These are phyloP conservation scores for Ascidia mentula DNA, from an alignment of 23 tunicate genomes.

Conservation along the genomic window DNA sequence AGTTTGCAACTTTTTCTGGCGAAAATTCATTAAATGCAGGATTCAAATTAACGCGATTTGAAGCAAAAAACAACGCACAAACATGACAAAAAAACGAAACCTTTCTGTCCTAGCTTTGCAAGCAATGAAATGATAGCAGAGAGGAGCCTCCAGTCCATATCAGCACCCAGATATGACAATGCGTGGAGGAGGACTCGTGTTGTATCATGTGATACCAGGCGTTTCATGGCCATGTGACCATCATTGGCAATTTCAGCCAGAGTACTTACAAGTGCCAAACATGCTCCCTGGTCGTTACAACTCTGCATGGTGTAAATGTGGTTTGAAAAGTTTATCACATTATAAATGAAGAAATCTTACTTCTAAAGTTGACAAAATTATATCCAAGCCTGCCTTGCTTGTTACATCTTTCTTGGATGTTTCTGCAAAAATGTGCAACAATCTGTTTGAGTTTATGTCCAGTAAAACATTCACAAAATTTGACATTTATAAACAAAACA, in stretches of 20 bases:
- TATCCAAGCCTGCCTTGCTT: constrained; percentile 71
- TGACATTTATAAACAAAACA: no score
- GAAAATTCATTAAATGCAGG: no score
- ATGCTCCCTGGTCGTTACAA: constrained; percentile 70
- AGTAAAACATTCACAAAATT: no score
- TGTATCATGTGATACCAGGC: constrained; percentile 67
- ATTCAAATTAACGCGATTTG: background rate
- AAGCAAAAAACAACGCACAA: background rate
- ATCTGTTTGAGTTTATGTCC: no score
- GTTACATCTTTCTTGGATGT: constrained; percentile 64
- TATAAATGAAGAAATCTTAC: constrained; percentile 13
- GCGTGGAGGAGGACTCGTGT: constrained; percentile 72
- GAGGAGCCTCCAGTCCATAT: constrained; percentile 60
- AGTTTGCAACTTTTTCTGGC: no score
- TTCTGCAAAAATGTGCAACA: constrained; percentile 72
- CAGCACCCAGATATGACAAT: constrained; percentile 60
- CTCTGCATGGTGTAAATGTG: constrained; percentile 29
- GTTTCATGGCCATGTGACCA: constrained; percentile 56
- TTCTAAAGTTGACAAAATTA: constrained; percentile 63
- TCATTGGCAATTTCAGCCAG: constrained; percentile 66
- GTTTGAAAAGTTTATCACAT: background rate
- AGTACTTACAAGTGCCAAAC: constrained; percentile 65
- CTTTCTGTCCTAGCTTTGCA: constrained; percentile 82
- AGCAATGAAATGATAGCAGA: constrained; percentile 53
- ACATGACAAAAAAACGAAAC: constrained; percentile 10